Evolutionary conservation across 2,888 invertebrate species (phyloP).

Genomic region (Heteropelma amictum): DNA sequence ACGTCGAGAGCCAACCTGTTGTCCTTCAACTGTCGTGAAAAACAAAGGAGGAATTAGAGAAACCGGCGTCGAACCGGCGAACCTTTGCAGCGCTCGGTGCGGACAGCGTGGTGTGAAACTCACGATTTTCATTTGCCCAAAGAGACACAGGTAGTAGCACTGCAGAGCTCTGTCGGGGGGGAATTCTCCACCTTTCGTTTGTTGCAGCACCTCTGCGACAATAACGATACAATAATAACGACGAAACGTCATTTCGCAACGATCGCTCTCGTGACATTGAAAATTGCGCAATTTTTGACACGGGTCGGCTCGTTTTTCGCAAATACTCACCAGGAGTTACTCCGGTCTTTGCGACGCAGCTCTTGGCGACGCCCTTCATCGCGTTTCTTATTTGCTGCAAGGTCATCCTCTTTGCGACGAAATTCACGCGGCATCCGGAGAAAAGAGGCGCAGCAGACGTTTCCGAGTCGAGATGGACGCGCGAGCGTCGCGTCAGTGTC

Average conservation of each 20-base stretch:
- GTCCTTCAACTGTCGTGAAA: conserved; percentile 78
- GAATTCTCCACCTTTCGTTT: conserved; percentile 57
- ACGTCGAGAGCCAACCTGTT: conserved; percentile 79
- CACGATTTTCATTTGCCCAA: conserved; percentile 80
- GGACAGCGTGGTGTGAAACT: conserved; percentile 60
- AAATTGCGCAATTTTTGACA: background rate
- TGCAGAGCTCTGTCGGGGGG: conserved; percentile 65
- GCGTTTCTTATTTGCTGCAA: conserved; percentile 83
- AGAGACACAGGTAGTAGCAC: conserved; percentile 80
- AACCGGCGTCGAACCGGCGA: background rate
- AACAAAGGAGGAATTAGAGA: background rate
- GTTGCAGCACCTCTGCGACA: conserved; percentile 56
- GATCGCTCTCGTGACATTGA: background rate
- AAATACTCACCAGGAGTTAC: conserved; percentile 79
- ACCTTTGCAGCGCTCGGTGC: too few relatives aligned
- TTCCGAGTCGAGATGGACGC: too few relatives aligned
- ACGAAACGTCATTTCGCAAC: background rate
- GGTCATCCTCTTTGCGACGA: conserved; percentile 57
- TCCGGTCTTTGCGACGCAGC: conserved; percentile 83
- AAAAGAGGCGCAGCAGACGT: conserved; percentile 3
- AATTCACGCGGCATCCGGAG: background rate
- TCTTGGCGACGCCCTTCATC: conserved; percentile 82
- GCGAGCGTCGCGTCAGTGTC: too few relatives aligned
- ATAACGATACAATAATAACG: background rate
- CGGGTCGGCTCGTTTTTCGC: background rate